Base-by-base conservation (phyloP, 2,888 invertebrate genomes). In the Strigamia transsilvanica region DNA sequence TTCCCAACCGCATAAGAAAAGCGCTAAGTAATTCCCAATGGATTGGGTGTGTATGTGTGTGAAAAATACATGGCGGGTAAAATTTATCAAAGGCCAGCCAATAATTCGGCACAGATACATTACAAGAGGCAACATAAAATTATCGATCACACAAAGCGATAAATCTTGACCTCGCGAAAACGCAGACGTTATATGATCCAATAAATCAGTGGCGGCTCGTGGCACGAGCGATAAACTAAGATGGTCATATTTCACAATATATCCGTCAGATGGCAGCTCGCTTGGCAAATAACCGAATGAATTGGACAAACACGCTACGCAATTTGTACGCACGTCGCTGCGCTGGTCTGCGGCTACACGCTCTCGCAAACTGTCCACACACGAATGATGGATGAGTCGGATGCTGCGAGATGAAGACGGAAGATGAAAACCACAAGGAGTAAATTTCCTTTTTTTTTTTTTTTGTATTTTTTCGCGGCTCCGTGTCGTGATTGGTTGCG, bases 41-140 rank as follows among this genome's bases (percentile, higher is more conserved):
- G 13, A 1, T 46, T 46, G 46, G 46, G 46, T 13, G 46, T 46
- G 46, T 46, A 15, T 13, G 46, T 46, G 46, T 46, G 15, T 32
- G 73, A 73, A 15, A 73, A 73, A 27, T 27, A 12, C 13, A 73
- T 18, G 27, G 73, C 32, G 38, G 79, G 82, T 83, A 80, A 80
- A 80, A 83, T 83, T 83, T 82, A 83, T 83, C 83, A 83, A 83
- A 83, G 61, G 79, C 13, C 38, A 82, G 79, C 83, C 83, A 82
- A 83, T 83, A 82, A 82, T 82, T 82, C 79, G 73, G 66, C 41
- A 80, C 82, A 82, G 82, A 82, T 82, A 81, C 81, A 79, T 81
- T 82, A 81, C 82, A 82, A 81, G 78, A 82, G 82, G 82, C 82
- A n/a, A 81, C 82, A 51, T 56, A 80, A 80, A 80, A 82, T 81